A percentile compares a stretch with the other conserved stretches of the same genome.
phyloP scores from a whole-genome alignment of 2,797 vertebrate genomes.

The Neosilurus hyrtlii region DNA sequence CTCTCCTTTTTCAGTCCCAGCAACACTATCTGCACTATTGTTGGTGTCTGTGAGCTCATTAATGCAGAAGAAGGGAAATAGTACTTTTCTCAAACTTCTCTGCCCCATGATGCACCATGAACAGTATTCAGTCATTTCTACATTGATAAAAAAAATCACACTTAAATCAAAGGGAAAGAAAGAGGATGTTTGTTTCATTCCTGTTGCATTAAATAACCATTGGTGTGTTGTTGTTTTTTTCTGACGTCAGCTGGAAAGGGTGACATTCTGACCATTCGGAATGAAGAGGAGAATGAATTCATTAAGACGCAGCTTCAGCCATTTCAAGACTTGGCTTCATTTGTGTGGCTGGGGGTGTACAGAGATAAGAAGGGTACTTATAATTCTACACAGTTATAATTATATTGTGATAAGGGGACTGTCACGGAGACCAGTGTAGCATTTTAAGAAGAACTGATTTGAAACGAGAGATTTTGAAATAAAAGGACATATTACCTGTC shows the following conservation, averaged over 20 bases:
- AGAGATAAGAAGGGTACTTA: constrained; percentile 64
- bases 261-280: constrained; percentile 81
- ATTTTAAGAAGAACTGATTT: too few species aligned
- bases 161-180: not conserved
- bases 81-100: not conserved
- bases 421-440: too few species aligned
- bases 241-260: constrained; percentile 61
- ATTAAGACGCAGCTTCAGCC: constrained; percentile 78
- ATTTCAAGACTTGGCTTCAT: constrained; percentile 78
- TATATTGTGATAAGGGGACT: too few species aligned
- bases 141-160: too few species aligned
- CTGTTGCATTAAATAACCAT: not conserved
- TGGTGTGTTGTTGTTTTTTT: not conserved
- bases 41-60: not conserved
- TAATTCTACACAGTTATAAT: not conserved
- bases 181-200: not conserved
- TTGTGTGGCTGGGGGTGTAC: constrained; percentile 85
- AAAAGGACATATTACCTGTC: too few species aligned
- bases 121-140: not conserved
- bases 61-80: not conserved
- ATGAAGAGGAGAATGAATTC: constrained; percentile 85
- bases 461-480: too few species aligned
- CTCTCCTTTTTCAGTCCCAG: not conserved
- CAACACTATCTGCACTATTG: not conserved
- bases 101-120: not conserved